A percentile compares a stretch with the other conserved stretches of the same genome.
phyloP scores from a whole-genome alignment of 2,797 vertebrate species.

The Scarus forsteni region DNA sequence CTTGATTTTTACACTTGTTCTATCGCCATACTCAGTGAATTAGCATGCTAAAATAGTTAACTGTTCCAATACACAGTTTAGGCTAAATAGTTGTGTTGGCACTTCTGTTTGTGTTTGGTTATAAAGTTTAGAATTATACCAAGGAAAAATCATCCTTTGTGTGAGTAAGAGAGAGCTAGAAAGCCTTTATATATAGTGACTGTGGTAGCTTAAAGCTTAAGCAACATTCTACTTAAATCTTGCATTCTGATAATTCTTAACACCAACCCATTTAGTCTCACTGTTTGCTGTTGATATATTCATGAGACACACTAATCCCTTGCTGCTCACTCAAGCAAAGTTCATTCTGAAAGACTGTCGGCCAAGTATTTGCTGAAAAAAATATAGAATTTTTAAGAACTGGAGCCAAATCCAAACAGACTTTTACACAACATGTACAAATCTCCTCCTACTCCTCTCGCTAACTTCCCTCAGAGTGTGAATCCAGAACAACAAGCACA shows the following conservation, averaged over 20 bases:
- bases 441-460: slow-evolving; percentile 51
- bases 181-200: neutral
- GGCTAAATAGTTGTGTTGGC: too few species aligned
- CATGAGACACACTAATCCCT: neutral
- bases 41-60: neutral
- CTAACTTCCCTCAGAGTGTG: slow-evolving; percentile 55
- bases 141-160: too few species aligned
- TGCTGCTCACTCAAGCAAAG: slow-evolving; percentile 9
- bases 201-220: too few species aligned
- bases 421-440: slow-evolving; percentile 51
- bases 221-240: neutral
- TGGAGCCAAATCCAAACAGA: slow-evolving; percentile 43
- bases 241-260: neutral
- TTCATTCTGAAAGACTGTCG: slow-evolving; percentile 7
- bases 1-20: neutral
- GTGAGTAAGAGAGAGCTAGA: neutral
- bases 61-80: neutral
- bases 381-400: slow-evolving; percentile 26
- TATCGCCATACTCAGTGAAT: neutral
- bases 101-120: too few species aligned
- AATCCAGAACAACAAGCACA: slow-evolving; percentile 48
- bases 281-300: neutral
- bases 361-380: slow-evolving; percentile 19
- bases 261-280: neutral
- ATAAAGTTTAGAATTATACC: too few species aligned